Base-by-base conservation (phyloP, 2,113 vertebrate genomes). In the Mirounga angustirostris region DNA sequence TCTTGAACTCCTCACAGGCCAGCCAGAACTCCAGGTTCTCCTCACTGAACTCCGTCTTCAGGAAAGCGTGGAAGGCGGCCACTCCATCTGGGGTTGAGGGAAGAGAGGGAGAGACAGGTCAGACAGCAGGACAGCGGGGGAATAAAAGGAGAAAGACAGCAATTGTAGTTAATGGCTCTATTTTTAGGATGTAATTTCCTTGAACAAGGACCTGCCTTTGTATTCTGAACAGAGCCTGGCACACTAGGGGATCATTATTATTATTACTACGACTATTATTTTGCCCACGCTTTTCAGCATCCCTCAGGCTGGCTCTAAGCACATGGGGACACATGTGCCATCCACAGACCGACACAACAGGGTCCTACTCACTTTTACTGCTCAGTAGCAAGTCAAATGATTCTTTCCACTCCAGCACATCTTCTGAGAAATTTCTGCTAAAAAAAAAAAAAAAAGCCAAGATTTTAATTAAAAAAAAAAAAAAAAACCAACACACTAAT, bases 1-100 rank as follows among this genome's bases (percentile, higher is more conserved):
- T 99, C 98, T 99, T 99, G 98, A 99, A 99, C 74, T 99, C 99
- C 95, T 99, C 99, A 0, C 99, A 99, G 4, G 99, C 99, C 94
- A 99, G 98, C 99, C 99, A 99, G 98, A 99, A 99, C 28, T 99
- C 99, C 0, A 99, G 99, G 98, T 99, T 99, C 98, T 99, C 99
- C 98, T 99, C 99, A 0, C 99, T 99, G 98, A 99, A 99, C 97
- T 99, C 99, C 0, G 99, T 99, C 93, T 99, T 99, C 76, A 99
- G 98, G 97, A 99, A 99, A 58, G 99, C 98, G 6, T 99, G 99
- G 98, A 99, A 99, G 67, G 99, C 99, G 0, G 98, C 99, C 96
- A 99, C 98, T 59, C 99, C 99, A 96, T 98, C 99, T 99, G 98
- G 33, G 80, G 63, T 89, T 50, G 95, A 83, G 59, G 76, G 9